Percentiles rank a stretch among this genome's conserved stretches.
These are phyloP conservation scores for Scelioninae gen. 2 DNA, from an alignment of 2,888 invertebrate genomes.

Conservation along the genomic window DNA sequence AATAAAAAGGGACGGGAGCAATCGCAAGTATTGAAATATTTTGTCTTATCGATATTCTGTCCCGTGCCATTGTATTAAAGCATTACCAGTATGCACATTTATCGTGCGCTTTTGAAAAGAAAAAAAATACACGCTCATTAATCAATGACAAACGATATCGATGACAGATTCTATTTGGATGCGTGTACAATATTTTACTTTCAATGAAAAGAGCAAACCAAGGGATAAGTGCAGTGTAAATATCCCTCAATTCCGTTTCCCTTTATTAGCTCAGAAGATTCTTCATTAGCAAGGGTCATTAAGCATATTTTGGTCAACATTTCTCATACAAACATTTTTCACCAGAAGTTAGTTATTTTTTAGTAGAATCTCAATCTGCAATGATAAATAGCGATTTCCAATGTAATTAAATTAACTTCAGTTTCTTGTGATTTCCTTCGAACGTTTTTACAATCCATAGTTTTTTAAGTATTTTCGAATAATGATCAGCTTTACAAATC, in stretches of 20 bases:
- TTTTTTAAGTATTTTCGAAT: too few relatives aligned
- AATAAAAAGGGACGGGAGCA: not conserved
- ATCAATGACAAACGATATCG: slow-evolving; percentile 21
- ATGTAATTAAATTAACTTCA: slow-evolving; percentile 1
- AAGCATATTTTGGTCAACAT: too few relatives aligned
- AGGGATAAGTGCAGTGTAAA: slow-evolving; percentile 8
- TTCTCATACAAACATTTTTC: too few relatives aligned
- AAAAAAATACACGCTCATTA: slow-evolving; percentile 12
- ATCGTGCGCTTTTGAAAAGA: slow-evolving; percentile 11
- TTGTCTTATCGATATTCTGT: not conserved
- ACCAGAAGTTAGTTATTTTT: too few relatives aligned
- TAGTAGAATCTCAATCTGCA: too few relatives aligned
- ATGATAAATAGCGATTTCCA: too few relatives aligned
- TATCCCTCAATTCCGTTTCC: not conserved
- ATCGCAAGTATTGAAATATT: not conserved
- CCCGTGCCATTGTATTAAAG: slow-evolving; percentile 1
- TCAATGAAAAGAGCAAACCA: slow-evolving; percentile 17
- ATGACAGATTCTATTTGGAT: slow-evolving; percentile 26
- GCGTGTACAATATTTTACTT: slow-evolving; percentile 26
- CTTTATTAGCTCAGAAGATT: slow-evolving; percentile 12
- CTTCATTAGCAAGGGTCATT: too few relatives aligned
- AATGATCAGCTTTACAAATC: too few relatives aligned
- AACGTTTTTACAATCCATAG: too few relatives aligned
- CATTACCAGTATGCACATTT: slow-evolving; percentile 10
- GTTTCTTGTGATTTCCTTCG: too few relatives aligned